A percentile compares a stretch with the other conserved stretches of the same genome.
Conservation (phyloP, 2,113 vertebrate species). For the Oryzias javanicus region DNA sequence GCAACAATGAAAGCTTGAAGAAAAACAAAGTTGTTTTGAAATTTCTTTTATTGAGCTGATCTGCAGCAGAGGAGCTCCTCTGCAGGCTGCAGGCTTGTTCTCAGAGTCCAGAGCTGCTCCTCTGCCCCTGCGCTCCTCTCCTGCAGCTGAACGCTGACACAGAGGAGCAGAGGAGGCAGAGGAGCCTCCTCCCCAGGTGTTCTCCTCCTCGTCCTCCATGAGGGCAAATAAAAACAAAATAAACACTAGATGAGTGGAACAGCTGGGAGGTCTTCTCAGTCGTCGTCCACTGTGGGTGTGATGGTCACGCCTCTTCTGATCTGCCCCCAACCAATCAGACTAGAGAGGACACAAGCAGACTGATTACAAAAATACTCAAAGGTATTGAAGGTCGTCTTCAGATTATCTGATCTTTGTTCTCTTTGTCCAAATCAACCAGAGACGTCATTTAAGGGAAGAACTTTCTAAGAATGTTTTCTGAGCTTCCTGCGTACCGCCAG, state of each 20-base stretch:
- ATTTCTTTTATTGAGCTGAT: slow-evolving; percentile 48
- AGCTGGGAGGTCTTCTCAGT: slow-evolving; percentile 74
- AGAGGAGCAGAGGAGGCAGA: slow-evolving; percentile 18
- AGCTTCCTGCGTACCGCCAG: slow-evolving; percentile 86
- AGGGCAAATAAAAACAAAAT: background rate
- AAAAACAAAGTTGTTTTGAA: slow-evolving; percentile 27
- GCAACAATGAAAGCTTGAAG: background rate
- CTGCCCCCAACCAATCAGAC: slow-evolving; percentile 98
- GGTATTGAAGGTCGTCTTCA: too few species aligned
- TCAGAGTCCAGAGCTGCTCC: slow-evolving; percentile 2
- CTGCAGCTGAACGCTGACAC: slow-evolving; percentile 8
- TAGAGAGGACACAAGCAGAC: slow-evolving; percentile 43
- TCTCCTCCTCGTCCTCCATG: slow-evolving; percentile 11
- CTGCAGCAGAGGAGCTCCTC: slow-evolving; percentile 9
- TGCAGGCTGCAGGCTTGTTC: slow-evolving; percentile 3
- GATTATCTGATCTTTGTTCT: too few species aligned
- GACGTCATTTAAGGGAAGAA: too few species aligned
- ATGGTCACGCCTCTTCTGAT: slow-evolving; percentile 99
- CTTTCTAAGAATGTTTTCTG: too few species aligned
- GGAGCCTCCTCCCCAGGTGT: slow-evolving; percentile 16
- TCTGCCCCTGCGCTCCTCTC: slow-evolving; percentile 2
- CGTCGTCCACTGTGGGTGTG: slow-evolving; percentile 96
- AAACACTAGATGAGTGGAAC: slow-evolving; percentile 15
- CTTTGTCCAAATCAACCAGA: too few species aligned
- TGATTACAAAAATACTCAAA: background rate